Evolutionary conservation across 2,113 vertebrate genomes (phyloP).

Genomic region (Hippocampus guttulatus): DNA sequence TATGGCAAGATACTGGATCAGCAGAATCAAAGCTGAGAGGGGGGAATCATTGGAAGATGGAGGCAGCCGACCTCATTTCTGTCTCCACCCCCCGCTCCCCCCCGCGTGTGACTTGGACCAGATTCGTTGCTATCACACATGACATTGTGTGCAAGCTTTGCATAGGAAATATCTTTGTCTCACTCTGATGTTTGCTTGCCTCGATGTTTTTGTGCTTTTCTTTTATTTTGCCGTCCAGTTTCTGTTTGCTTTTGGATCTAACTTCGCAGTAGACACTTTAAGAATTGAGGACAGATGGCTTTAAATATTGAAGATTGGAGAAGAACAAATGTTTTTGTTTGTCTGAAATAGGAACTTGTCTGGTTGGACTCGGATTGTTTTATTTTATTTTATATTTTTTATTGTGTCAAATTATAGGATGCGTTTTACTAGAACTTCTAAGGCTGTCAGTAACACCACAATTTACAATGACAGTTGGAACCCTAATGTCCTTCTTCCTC

Average conservation of each 20-base stretch:
- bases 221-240: conserved; percentile 71
- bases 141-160: conserved; percentile 76
- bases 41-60: conserved; percentile 66
- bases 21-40: conserved; percentile 71
- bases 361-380: conserved; percentile 56
- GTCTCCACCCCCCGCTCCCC: conserved; percentile 53
- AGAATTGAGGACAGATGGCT: conserved; percentile 65
- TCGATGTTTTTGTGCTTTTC: conserved; percentile 59
- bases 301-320: conserved; percentile 53
- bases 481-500: conserved; percentile 61
- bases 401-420: conserved; percentile 55
- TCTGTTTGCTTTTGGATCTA: conserved; percentile 65
- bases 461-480: conserved; percentile 52
- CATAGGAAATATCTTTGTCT: conserved; percentile 80
- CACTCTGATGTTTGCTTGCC: conserved; percentile 64
- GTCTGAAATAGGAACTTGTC: conserved; percentile 3
- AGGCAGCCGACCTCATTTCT: conserved; percentile 66
- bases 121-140: conserved; percentile 72
- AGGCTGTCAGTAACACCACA: conserved; percentile 47
- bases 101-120: conserved; percentile 74
- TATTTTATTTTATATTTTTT: conserved; percentile 47
- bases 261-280: conserved; percentile 57
- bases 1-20: conserved; percentile 74
- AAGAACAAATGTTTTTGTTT: conserved; percentile 14
- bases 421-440: conserved; percentile 53